Evolutionary conservation across 2,888 invertebrate species (phyloP), one percentile per base, ranked within the genome.

Genomic region (Gastrophysa polygoni): DNA sequence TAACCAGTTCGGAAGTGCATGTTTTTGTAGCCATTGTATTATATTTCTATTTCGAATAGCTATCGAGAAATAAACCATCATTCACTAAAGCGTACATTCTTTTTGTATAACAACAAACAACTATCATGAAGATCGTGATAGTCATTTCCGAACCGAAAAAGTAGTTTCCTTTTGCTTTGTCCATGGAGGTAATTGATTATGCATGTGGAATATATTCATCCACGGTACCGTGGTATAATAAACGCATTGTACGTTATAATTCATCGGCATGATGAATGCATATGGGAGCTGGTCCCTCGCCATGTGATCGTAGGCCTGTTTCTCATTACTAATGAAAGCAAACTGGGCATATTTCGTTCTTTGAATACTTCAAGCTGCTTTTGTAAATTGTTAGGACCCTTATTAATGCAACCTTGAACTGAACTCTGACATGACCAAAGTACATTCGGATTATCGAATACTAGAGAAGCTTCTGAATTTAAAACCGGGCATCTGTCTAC

Each of bases 231-330:
- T 14, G 38, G 38, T 38, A 38, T 38, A 38, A 38, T 38, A 38
- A 38, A 38, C 38, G 38, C 38, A 38, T 38, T 38, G 38, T 38
- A 14, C 38, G 38, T 38, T 38, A 38, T 38, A 38, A 38, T 38
- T 38, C 38, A 38, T 14, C n/a, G 14, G 1, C 38, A 38, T 38
- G 38, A 38, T 38, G 38, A 38, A 38, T 38, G 38, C 14, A 14
- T 2, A 32, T 32, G 29, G 6, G 10, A 32, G 29, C 29, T 32
- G 38, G 14, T n/a, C 38, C 38, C 38, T 38, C 14, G 14, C 38
- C 38, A 38, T 38, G 14, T 38, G 38, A 38, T 38, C 38, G 11
- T 14, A 14, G 38, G 38, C 38, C 38, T 38, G 38, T 38, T 38
- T 14, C 38, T 38, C 38, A 38, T 38, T 38, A 38, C 1, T 38